These are phyloP conservation scores for Acronicta leporina DNA, from an alignment of 2,888 invertebrate species.

Conservation along the genomic window DNA sequence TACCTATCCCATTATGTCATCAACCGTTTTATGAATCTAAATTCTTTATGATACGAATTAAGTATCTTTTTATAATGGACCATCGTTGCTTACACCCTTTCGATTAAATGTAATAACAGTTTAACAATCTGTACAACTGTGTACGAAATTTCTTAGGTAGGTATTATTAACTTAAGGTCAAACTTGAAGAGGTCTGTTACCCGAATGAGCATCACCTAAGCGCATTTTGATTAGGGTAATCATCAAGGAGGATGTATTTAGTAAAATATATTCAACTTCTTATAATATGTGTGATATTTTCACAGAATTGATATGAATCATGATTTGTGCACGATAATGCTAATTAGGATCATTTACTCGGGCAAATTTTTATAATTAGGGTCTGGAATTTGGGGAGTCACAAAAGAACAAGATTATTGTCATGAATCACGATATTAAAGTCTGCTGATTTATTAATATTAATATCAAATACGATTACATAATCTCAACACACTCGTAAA, in stretches of 20 bases:
- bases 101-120: constrained; percentile 81
- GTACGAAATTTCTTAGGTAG: constrained; percentile 43
- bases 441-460: constrained; percentile 12
- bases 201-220: constrained; percentile 45
- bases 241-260: constrained; percentile 46
- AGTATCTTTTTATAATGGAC: constrained; percentile 78
- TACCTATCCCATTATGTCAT: constrained; percentile 87
- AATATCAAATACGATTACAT: too few species aligned
- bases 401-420: constrained; percentile 31
- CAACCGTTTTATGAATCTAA: constrained; percentile 86
- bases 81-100: constrained; percentile 79
- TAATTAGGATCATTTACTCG: constrained; percentile 45
- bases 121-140: constrained; percentile 68
- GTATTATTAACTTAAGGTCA: constrained; percentile 37
- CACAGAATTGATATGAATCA: constrained; percentile 55
- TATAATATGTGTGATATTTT: constrained; percentile 46
- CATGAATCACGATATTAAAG: constrained; percentile 8
- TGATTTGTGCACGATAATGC: constrained; percentile 23
- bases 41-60: constrained; percentile 84
- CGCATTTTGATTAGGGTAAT: constrained; percentile 55
- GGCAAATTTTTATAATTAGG: constrained; percentile 47
- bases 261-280: constrained; percentile 45
- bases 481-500: too few species aligned
- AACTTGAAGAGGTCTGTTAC: constrained; percentile 33
- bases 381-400: constrained; percentile 22